Percentiles rank a stretch among this genome's conserved stretches.
phyloP scores from a whole-genome alignment of 2,888 invertebrate genomes.

The Drymonia ruficornis region DNA sequence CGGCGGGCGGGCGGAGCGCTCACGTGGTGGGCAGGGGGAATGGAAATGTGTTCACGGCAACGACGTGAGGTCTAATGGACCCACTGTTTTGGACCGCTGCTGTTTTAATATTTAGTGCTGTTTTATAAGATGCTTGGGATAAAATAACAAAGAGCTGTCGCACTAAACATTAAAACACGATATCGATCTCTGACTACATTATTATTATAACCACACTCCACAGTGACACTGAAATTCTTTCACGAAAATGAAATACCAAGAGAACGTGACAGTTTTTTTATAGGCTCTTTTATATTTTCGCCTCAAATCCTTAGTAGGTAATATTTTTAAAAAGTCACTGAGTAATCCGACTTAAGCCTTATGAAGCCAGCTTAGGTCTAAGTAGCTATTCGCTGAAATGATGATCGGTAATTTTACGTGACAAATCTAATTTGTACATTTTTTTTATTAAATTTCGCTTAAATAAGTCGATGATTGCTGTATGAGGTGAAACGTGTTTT shows the following conservation, averaged over 20 bases:
- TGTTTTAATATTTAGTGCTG: conserved; percentile 4
- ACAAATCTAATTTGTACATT: background rate
- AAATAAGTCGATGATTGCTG: no score
- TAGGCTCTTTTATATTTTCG: background rate
- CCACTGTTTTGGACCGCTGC: background rate
- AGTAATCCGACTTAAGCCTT: background rate
- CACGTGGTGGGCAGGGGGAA: background rate
- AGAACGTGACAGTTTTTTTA: background rate
- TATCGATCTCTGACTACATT: no score
- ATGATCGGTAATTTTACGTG: background rate
- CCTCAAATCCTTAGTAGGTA: background rate
- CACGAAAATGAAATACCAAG: background rate
- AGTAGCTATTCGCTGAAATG: background rate
- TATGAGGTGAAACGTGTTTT: no score
- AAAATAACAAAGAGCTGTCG: background rate
- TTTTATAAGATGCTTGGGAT: background rate
- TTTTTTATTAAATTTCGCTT: background rate
- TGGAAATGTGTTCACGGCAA: conserved; percentile 6
- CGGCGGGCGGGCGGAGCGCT: no score
- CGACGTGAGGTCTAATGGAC: conserved; percentile 1
- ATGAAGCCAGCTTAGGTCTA: background rate
- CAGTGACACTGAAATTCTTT: background rate
- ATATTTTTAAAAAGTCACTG: background rate
- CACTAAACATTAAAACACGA: no score
- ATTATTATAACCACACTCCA: background rate